phyloP scores from a whole-genome alignment of 2,888 invertebrate species.

The Caenorhabditis sp. region DNA sequence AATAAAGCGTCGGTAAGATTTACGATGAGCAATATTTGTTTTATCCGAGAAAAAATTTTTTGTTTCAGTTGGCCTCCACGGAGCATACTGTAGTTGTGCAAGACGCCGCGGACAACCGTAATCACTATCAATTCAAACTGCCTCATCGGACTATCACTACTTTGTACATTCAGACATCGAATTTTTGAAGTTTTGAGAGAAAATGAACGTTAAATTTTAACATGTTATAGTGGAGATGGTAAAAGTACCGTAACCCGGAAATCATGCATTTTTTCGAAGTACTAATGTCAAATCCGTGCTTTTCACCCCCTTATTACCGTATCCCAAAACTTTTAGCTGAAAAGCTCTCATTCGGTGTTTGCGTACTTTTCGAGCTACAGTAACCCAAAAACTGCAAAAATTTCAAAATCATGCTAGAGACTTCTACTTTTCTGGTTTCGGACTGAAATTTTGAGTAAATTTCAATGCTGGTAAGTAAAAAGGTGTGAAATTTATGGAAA shows the following conservation, averaged over 20 bases:
- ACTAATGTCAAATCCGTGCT: too few relatives aligned
- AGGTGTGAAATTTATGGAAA: neutral
- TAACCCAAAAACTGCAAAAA: too few relatives aligned
- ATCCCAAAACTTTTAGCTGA: too few relatives aligned
- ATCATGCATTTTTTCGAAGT: neutral
- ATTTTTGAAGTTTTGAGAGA: conserved; percentile 5
- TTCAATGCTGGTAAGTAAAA: too few relatives aligned
- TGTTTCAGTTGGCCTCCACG: conserved; percentile 36
- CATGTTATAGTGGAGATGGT: neutral
- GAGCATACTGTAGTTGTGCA: conserved; percentile 58
- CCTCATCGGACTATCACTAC: conserved; percentile 54
- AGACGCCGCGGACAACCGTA: conserved; percentile 47
- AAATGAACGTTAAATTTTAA: neutral
- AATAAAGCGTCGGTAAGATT: conserved; percentile 49
- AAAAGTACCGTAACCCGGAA: conserved; percentile 2
- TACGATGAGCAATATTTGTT: neutral
- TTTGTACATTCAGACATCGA: conserved; percentile 58
- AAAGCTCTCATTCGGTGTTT: too few relatives aligned
- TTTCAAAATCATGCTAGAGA: too few relatives aligned
- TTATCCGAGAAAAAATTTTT: neutral
- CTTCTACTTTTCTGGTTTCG: too few relatives aligned
- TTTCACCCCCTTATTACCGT: too few relatives aligned
- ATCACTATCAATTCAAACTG: conserved; percentile 60
- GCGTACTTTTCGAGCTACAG: too few relatives aligned
- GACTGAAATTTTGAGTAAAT: too few relatives aligned